These are phyloP conservation scores for Elephas maximus DNA, from an alignment of 2,113 vertebrate species.

Conservation along the genomic window DNA sequence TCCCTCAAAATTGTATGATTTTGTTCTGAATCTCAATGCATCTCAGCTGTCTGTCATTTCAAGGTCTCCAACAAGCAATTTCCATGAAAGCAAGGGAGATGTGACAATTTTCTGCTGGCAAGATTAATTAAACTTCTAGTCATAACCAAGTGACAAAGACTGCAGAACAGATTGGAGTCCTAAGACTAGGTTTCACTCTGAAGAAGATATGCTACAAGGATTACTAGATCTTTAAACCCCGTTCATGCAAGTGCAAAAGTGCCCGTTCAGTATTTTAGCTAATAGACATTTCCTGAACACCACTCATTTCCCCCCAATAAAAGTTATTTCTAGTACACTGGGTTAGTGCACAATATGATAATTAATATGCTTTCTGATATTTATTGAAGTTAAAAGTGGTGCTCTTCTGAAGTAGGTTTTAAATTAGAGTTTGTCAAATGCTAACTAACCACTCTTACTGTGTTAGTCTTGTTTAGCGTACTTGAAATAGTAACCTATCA, in stretches of 20 bases:
- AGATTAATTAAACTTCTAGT: conserved; percentile 8
- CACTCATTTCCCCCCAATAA: conserved; percentile 32
- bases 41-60: neutral
- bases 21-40: conserved; percentile 1
- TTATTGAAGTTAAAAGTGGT: neutral
- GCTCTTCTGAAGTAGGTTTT: neutral
- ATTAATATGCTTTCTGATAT: conserved; percentile 18
- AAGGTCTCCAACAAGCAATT: neutral
- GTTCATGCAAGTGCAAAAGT: neutral
- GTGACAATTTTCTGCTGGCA: neutral
- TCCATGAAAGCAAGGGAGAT: neutral
- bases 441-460: neutral
- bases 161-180: neutral
- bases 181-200: neutral
- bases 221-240: neutral
- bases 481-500: neutral
- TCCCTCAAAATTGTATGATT: neutral
- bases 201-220: neutral
- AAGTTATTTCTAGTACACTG: neutral
- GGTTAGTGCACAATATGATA: neutral
- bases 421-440: neutral
- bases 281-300: neutral
- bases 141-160: neutral
- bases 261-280: neutral
- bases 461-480: neutral